Base-by-base conservation (phyloP, 2,113 vertebrate species). In the Physeter macrocephalus region DNA sequence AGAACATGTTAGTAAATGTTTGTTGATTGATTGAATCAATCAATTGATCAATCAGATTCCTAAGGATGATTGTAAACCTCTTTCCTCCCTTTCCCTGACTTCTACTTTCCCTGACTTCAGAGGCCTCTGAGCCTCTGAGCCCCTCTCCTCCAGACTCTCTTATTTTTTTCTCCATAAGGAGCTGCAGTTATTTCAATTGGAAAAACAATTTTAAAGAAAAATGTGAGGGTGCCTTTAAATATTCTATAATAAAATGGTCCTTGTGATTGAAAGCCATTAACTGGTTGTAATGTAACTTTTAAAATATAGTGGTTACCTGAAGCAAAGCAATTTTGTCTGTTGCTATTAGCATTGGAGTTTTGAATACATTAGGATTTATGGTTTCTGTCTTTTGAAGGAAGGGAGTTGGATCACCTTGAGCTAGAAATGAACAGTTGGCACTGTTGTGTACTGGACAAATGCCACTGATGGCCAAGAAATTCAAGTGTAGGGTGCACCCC, bases 261-360 rank as follows among this genome's bases (percentile, higher is more conserved):
- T 93, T 96, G 52, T 97, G 95, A 97, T 96, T 96, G 94, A 95
- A 95, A 88, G 85, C 87, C 96, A 97, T 98, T 97, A 97, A 92
- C 80, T 98, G 95, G 93, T 98, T 98, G 67, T 86, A 98, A 95
- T 82, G 49, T 96, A 98, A 95, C 83, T 97, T 98, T 98, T 81
- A 74, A 96, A 90, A 86, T 80, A 62, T 95, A 96, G 54, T 94
- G 90, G 92, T 74, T 88, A 98, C 95, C 74, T 93, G 84, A 98
- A 98, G 78, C 61, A 97, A 97, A 98, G 90, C 52, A 94, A 75
- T 95, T 89, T 97, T 95, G 41, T 97, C 89, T 98, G 75, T 97
- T 98, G 97, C 95, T 97, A 88, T 97, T 98, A 97, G 90, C 0
- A 0, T 72, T 97, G 90, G 90, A 97, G 61, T 75, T 97, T 81